These are phyloP conservation scores for Araneus ventricosus DNA, from an alignment of 1,140 invertebrate genomes.

Conservation along the genomic window DNA sequence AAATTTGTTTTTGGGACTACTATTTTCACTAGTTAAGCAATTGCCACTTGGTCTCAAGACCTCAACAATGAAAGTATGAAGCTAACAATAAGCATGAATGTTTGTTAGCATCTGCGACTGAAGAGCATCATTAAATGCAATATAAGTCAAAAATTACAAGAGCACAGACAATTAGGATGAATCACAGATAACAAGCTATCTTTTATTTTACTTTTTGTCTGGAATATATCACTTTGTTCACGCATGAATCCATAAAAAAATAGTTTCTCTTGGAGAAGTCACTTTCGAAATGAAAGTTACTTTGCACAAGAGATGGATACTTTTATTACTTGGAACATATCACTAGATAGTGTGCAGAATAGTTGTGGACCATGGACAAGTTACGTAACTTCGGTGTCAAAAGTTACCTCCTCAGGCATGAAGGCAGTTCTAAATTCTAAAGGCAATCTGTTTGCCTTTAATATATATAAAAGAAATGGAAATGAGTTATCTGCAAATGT, in stretches of 20 bases:
- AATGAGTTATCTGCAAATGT: slow-evolving; percentile 16
- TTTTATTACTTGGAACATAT: slow-evolving; percentile 49
- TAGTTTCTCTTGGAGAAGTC: slow-evolving; percentile 9
- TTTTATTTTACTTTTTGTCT: not conserved
- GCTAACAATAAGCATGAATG: slow-evolving; percentile 11
- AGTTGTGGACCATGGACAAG: slow-evolving; percentile 7
- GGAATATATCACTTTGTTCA: slow-evolving; percentile 52
- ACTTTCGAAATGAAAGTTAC: slow-evolving; percentile 33
- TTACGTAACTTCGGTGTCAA: not conserved
- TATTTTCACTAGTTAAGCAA: not conserved
- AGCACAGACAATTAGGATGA: slow-evolving; percentile 20
- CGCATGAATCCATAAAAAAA: not conserved
- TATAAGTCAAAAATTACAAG: not conserved
- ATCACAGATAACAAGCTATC: slow-evolving; percentile 34
- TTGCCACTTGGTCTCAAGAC: not conserved
- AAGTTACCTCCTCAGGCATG: slow-evolving; percentile 10
- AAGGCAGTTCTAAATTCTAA: not conserved
- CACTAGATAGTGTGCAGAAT: slow-evolving; percentile 38
- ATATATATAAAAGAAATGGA: not conserved
- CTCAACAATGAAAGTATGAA: not conserved
- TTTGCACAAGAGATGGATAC: slow-evolving; percentile 10
- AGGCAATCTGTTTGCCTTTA: slow-evolving; percentile 14
- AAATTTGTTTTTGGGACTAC: not conserved
- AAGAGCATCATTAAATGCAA: slow-evolving; percentile 14
- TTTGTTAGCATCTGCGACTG: not conserved